Percentiles rank a stretch among this genome's conserved stretches.
phyloP scores from a whole-genome alignment of 2,888 invertebrate genomes.

The Galerucella calmariensis region DNA sequence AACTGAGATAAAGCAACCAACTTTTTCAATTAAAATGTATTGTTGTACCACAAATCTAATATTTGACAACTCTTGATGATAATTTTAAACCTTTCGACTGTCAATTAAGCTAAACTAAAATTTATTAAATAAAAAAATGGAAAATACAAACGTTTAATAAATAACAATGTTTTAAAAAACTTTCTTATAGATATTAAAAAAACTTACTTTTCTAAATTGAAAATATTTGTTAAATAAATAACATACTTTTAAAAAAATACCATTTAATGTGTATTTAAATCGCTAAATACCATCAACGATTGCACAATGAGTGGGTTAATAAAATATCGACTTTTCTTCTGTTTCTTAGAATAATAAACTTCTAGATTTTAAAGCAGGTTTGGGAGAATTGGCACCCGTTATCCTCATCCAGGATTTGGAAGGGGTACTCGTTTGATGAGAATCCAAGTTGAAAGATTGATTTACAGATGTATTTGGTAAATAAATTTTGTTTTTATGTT shows the following conservation, averaged over 20 bases:
- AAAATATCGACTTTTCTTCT: not conserved
- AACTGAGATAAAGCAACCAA: too few species aligned
- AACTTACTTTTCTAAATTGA: not conserved
- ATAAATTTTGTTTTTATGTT: conserved; percentile 42
- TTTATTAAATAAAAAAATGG: not conserved
- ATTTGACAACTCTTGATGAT: not conserved
- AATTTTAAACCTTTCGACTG: not conserved
- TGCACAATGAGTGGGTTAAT: conserved; percentile 14
- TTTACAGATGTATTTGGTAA: conserved; percentile 47
- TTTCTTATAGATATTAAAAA: not conserved
- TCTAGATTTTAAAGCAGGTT: conserved; percentile 50
- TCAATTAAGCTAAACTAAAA: not conserved
- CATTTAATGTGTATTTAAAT: not conserved
- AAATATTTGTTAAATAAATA: not conserved
- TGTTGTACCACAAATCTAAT: too few species aligned
- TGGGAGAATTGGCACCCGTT: conserved; percentile 71
- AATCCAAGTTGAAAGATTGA: conserved; percentile 44
- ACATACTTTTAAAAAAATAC: not conserved
- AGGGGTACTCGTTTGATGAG: conserved; percentile 47
- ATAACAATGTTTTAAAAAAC: not conserved
- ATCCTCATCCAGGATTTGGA: conserved; percentile 68
- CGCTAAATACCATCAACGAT: conserved; percentile 1
- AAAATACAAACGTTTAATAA: conserved; percentile 6
- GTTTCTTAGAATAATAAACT: conserved; percentile 36
- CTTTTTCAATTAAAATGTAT: too few species aligned